Percentiles rank a stretch among this genome's conserved stretches.
Conservation (phyloP, 2,797 vertebrate genomes). For the Ctenosaura bakeri region DNA sequence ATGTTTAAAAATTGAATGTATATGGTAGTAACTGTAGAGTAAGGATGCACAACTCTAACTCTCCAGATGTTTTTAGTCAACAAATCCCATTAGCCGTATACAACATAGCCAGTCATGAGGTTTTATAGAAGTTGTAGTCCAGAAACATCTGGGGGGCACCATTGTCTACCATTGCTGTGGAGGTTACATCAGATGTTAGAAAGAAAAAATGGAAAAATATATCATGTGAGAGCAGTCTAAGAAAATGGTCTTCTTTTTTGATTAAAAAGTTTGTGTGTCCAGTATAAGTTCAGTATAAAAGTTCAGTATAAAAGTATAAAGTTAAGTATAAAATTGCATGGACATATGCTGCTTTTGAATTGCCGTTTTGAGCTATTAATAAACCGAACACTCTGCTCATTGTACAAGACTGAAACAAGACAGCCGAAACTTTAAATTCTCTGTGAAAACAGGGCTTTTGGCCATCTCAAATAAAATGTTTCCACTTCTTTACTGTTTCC, state of each 20-base stretch:
- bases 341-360: not conserved
- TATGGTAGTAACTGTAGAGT: not conserved
- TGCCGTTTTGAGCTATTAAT: not conserved
- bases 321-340: not conserved
- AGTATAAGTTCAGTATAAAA: too few relatives aligned
- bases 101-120: too few relatives aligned
- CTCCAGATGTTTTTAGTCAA: not conserved
- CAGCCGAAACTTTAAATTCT: not conserved
- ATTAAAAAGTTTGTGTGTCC: not conserved
- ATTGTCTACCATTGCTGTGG: too few relatives aligned
- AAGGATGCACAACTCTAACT: not conserved
- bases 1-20: not conserved
- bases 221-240: not conserved
- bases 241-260: not conserved
- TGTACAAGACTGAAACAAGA: not conserved
- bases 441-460: not conserved
- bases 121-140: too few relatives aligned
- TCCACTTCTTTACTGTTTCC: not conserved
- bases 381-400: not conserved
- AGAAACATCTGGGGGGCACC: too few relatives aligned
- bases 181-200: too few relatives aligned
- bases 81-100: too few relatives aligned
- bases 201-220: too few relatives aligned
- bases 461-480: not conserved
- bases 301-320: too few relatives aligned